Base-by-base conservation (phyloP, 92 coral and sea anemone genomes). In the Anthopleura xanthogrammica region DNA sequence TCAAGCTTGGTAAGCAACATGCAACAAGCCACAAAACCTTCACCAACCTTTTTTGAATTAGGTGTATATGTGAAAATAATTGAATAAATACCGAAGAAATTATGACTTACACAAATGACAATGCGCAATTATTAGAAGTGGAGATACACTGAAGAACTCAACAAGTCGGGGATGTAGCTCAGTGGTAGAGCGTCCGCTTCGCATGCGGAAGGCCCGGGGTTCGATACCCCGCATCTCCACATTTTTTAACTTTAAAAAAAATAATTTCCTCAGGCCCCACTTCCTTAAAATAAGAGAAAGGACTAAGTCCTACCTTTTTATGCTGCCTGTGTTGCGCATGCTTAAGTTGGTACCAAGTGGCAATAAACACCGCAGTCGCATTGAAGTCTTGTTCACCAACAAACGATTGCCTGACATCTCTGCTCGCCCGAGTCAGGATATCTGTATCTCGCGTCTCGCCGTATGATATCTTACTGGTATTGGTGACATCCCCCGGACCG, bases 101-200 rank as follows among this genome's bases (percentile, higher is more conserved):
- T 29, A 29, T 29, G 36, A 29, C 36, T 29, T 29, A 29, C 36
- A 29, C 36, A 29, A 29, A 29, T 29, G 36, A 29, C 0, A 29
- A 29, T 29, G 36, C 36, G 36, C 36, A 29, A 29, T 29, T 29
- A 29, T 29, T 29, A 29, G 36, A 29, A 29, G 36, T 29, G 36
- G 36, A 29, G 36, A 29, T 29, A 29, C 36, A 29, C 0, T 29
- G 1, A 29, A 29, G 36, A 29, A 29, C 36, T 3, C 6, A 62
- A 23, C 2, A 16, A 24, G 0, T 39, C 64, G 98, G 98, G 98
- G 98, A 92, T 95, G 98, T 95, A 93, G 98, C 98, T 95, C 98
- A 95, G 98, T 95, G 97, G 98, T 95, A 95, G 98, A 95, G 98
- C 98, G 98, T 87, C 92, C 98, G 98, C 98, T 95, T 95, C 93